phyloP scores from a whole-genome alignment of 2,113 vertebrate genomes.

The Ageneiosus marmoratus region DNA sequence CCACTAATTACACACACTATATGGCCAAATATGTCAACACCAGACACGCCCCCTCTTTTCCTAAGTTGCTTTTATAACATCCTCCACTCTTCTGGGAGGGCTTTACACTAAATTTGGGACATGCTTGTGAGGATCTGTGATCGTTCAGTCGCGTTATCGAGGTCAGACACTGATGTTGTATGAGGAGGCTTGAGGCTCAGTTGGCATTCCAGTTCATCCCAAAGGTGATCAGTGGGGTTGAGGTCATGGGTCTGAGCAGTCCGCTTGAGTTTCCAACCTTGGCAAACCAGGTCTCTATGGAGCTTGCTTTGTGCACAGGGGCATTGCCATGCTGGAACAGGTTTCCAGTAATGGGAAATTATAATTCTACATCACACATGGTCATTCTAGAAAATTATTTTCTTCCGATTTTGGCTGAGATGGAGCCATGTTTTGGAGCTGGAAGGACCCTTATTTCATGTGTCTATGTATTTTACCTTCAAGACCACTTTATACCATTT shows the following conservation, averaged over 20 bases:
- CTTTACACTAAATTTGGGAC: neutral
- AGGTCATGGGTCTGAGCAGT: neutral
- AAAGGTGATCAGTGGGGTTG: neutral
- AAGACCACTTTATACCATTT: neutral
- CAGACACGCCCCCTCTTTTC: neutral
- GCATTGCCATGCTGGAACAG: neutral
- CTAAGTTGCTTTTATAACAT: neutral
- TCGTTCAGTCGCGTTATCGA: neutral
- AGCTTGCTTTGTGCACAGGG: neutral
- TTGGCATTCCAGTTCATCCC: neutral
- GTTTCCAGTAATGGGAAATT: neutral
- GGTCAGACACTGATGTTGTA: neutral
- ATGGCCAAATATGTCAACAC: neutral
- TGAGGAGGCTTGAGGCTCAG: neutral
- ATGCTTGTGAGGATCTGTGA: neutral
- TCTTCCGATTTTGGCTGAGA: too few relatives aligned
- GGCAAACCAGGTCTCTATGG: neutral
- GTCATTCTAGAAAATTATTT: too few relatives aligned
- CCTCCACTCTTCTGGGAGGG: neutral
- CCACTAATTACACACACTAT: neutral
- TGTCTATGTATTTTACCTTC: neutral
- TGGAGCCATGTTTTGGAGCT: neutral
- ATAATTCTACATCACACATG: neutral
- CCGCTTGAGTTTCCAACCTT: neutral
- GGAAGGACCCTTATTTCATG: neutral